Percentiles rank a stretch among this genome's conserved stretches.
These are phyloP conservation scores for Spilosoma lubricipeda DNA, from an alignment of 2,888 invertebrate genomes.

Conservation along the genomic window DNA sequence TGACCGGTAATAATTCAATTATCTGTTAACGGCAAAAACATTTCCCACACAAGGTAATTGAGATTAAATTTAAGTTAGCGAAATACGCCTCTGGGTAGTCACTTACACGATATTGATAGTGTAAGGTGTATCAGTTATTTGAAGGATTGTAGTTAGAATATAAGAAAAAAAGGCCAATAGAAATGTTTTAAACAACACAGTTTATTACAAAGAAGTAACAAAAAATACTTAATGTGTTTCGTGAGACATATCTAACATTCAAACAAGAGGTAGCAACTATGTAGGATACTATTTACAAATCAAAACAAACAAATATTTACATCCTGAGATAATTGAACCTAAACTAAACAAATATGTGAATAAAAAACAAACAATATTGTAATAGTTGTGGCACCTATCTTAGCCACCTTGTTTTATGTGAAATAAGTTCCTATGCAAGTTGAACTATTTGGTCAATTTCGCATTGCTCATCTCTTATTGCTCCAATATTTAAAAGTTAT, in stretches of 20 bases:
- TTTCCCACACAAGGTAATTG: too few relatives aligned
- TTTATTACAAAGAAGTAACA: background rate
- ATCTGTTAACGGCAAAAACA: too few relatives aligned
- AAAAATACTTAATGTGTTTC: constrained; percentile 2
- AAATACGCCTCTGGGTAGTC: too few relatives aligned
- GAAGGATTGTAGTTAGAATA: background rate
- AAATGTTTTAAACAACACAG: background rate
- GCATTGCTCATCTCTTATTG: too few relatives aligned
- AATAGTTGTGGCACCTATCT: constrained; percentile 18
- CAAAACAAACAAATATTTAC: constrained; percentile 44
- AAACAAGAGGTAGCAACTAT: background rate
- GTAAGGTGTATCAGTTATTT: background rate
- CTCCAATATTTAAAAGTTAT: too few relatives aligned
- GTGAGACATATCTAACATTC: constrained; percentile 5
- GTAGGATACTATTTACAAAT: constrained; percentile 43
- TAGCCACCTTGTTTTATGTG: background rate
- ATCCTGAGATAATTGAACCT: constrained; percentile 59
- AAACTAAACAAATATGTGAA: constrained; percentile 33
- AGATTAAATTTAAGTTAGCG: too few relatives aligned
- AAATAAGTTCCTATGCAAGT: too few relatives aligned
- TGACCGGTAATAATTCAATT: too few relatives aligned
- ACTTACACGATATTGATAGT: too few relatives aligned
- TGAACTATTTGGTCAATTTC: too few relatives aligned
- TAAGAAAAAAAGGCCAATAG: background rate
- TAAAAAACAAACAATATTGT: too few relatives aligned